Base-by-base conservation (phyloP, 1,140 invertebrate genomes). In the Hyles euphorbiae region DNA sequence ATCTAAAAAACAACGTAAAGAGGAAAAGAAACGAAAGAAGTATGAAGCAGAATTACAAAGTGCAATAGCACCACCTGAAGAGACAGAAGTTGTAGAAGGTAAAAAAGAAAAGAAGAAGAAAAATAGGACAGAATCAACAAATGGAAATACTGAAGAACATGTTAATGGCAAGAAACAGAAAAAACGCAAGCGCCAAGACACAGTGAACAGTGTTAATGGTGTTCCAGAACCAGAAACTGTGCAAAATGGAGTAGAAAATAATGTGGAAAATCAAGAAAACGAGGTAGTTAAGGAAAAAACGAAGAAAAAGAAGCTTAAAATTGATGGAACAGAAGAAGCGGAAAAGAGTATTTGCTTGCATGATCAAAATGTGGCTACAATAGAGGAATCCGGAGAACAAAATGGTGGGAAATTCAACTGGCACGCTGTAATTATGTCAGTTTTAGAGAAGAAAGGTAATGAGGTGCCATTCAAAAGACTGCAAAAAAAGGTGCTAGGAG, bases 1-100 rank as follows among this genome's bases (percentile, higher is more conserved):
- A 9, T 76, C 91, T 33, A 91, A 91, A 62, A 91, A 91, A 69
- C 78, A 91, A 56, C 72, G 78, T 3, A 91, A 91, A 66, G 90
- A 91, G 71, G 90, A 91, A 68, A 87, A 85, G 60, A 91, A 90
- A 66, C 70, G 77, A 36, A 79, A 76, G 61, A 90, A 89, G 57
- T 89, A 89, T 84, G 87, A 90, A 77, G 86, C 85, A 32, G 81
- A 89, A 71, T 60, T 90, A 50, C 74, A 84, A 52, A 84, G 78
- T 70, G 82, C 73, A 56, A 74, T 68, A 47, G 70, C 63, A 47
- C 71, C 68, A 51, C 63, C 64, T 40, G 62, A 79, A 55, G 51
- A 56, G 12, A 10, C 49, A 34, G 79, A 76, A 68, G 70, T 61
- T 36, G 33, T 69, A 56, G 61, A 61, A 57, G 71, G 52, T 52